Percentiles rank a stretch among this genome's conserved stretches.
phyloP scores from a whole-genome alignment of 1,140 invertebrate species.

The Drosophila athabasca region DNA sequence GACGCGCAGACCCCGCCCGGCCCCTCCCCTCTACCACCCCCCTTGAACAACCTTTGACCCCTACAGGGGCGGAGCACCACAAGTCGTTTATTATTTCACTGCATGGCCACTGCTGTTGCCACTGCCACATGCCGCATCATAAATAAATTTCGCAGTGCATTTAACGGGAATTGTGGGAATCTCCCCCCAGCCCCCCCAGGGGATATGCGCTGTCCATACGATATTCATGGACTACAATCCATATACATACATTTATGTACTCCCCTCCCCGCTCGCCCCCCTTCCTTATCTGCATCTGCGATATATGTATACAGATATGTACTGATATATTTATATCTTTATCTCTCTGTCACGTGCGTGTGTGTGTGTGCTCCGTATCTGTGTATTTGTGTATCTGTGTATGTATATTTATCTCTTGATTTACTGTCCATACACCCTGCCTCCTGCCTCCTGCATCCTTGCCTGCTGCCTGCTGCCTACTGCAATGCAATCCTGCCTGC shows the following conservation, averaged over 20 bases:
- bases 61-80: too few species aligned
- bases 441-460: background rate
- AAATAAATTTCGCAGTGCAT: constrained; percentile 80
- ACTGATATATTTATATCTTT: constrained; percentile 16
- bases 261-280: too few species aligned
- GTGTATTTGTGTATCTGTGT: constrained; percentile 16
- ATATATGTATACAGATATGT: too few species aligned
- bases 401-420: constrained; percentile 74
- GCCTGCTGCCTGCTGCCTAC: background rate
- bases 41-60: background rate
- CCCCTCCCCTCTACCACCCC: too few species aligned
- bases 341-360: background rate
- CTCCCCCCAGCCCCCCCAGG: constrained; percentile 20
- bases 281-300: background rate
- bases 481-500: background rate
- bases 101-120: constrained; percentile 40
- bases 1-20: too few species aligned
- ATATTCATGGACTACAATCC: constrained; percentile 9
- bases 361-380: background rate
- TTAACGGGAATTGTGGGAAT: constrained; percentile 72
- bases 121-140: constrained; percentile 40
- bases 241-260: constrained; percentile 7
- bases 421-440: constrained; percentile 50
- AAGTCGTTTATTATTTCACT: constrained; percentile 73
- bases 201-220: constrained; percentile 20